phyloP scores from a whole-genome alignment of 2,888 invertebrate species.

The Caradrina clavipalpis region DNA sequence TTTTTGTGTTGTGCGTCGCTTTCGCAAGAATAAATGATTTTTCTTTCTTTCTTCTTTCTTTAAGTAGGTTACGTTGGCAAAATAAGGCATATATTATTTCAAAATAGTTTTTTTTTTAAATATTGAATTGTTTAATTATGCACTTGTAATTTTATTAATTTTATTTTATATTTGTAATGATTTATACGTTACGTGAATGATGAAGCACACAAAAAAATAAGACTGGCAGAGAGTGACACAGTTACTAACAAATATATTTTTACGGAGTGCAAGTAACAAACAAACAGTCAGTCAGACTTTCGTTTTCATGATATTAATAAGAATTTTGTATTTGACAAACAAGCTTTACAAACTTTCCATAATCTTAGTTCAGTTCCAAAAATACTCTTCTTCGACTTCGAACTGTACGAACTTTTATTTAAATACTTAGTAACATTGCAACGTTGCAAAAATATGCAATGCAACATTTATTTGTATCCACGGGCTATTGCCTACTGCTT shows the following conservation, averaged over 20 bases:
- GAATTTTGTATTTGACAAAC: neutral
- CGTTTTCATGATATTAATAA: neutral
- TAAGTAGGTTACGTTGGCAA: neutral
- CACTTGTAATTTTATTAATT: no score
- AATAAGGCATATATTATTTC: neutral
- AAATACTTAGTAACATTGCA: constrained; percentile 11
- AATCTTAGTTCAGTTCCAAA: neutral
- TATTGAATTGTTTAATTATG: no score
- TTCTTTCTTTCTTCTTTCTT: no score
- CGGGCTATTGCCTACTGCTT: constrained; percentile 12
- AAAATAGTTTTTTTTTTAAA: no score
- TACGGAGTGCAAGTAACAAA: no score
- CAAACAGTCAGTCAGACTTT: neutral
- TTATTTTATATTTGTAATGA: no score
- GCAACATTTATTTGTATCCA: constrained; percentile 6
- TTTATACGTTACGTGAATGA: no score
- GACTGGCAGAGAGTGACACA: no score
- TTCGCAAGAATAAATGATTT: no score
- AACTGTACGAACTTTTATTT: constrained; percentile 5
- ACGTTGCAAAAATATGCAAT: constrained; percentile 32
- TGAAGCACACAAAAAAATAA: no score
- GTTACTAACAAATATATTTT: no score
- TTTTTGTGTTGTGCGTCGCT: no score
- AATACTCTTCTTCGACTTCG: constrained; percentile 11
- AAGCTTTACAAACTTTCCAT: neutral